phyloP scores from a whole-genome alignment of 2,888 invertebrate genomes.

The Lampropteryx suffumata region DNA sequence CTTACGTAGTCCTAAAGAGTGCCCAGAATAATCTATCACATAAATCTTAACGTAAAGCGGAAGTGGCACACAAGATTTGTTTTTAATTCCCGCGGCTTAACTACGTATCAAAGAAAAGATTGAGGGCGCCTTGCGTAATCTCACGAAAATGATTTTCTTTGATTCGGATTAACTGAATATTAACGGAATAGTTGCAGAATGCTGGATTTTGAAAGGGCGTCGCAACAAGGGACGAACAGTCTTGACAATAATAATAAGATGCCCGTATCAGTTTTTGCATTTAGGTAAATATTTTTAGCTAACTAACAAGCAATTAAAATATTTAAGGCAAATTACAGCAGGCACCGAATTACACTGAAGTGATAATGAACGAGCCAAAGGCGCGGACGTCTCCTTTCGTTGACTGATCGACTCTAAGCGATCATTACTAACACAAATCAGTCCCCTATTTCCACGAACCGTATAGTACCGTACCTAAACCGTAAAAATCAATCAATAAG shows the following conservation, averaged over 20 bases:
- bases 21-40: conserved; percentile 56
- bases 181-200: no score
- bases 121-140: conserved; percentile 20
- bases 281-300: no score
- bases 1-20: conserved; percentile 54
- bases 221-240: no score
- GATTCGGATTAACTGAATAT: conserved; percentile 1
- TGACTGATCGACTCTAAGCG: conserved; percentile 57
- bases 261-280: background rate
- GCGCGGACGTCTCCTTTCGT: conserved; percentile 58
- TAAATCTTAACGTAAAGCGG: conserved; percentile 53
- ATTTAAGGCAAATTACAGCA: conserved; percentile 43
- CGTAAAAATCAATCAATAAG: background rate
- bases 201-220: no score
- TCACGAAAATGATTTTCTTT: conserved; percentile 5
- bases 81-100: conserved; percentile 45
- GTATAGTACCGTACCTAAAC: conserved; percentile 44
- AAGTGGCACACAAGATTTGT: conserved; percentile 50
- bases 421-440: conserved; percentile 52
- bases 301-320: background rate
- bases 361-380: conserved; percentile 66
- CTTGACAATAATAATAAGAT: no score
- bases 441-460: conserved; percentile 49
- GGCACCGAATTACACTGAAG: conserved; percentile 53
- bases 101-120: conserved; percentile 31